A percentile compares a stretch with the other conserved stretches of the same genome.
Conservation (phyloP, 2,113 vertebrate species). For the Hassar affinis region DNA sequence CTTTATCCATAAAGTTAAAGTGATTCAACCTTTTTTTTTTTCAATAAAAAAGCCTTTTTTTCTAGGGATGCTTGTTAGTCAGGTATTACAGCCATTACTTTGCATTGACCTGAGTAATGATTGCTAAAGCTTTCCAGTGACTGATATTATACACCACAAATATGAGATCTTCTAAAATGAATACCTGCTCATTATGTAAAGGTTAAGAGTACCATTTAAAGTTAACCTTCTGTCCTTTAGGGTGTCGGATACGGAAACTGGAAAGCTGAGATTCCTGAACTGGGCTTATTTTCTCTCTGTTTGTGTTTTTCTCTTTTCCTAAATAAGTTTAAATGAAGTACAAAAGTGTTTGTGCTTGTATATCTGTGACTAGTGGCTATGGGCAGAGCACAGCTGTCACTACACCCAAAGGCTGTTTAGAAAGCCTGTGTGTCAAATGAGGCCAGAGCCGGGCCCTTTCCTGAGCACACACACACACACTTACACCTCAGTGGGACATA, state of each 20-base stretch:
- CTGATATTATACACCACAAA: constrained; percentile 9
- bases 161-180: constrained; percentile 4
- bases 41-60: neutral
- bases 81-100: constrained; percentile 2
- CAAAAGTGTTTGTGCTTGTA: constrained; percentile 38
- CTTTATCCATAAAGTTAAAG: constrained; percentile 4
- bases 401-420: constrained; percentile 51
- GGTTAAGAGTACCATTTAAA: constrained; percentile 10
- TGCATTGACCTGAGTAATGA: neutral
- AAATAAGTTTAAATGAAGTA: constrained; percentile 37
- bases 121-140: constrained; percentile 3
- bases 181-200: neutral
- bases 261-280: constrained; percentile 14
- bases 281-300: neutral
- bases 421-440: constrained; percentile 41
- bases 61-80: neutral
- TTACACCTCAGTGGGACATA: neutral
- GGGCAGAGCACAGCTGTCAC: constrained; percentile 40
- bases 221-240: neutral
- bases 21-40: neutral
- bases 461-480: constrained; percentile 20
- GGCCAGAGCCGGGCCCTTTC: constrained; percentile 21
- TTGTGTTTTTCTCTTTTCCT: constrained; percentile 31
- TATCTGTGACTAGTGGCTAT: constrained; percentile 48
- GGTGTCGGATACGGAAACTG: neutral